phyloP scores from a whole-genome alignment of 2,797 vertebrate genomes.

The Acipenser transmontanus region DNA sequence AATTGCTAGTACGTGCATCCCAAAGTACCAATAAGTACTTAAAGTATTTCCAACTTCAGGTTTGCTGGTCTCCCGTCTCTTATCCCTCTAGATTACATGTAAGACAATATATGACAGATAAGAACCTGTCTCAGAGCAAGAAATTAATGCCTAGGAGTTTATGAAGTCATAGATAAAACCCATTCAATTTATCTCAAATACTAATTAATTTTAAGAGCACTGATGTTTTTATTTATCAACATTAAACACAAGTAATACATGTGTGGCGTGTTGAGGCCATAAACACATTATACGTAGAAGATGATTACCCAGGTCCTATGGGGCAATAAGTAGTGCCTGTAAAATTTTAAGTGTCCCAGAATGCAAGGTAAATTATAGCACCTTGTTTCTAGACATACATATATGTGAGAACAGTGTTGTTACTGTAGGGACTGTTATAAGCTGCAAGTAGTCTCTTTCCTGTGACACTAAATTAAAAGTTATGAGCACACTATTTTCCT shows the following conservation, averaged over 20 bases:
- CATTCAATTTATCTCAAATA: constrained; percentile 82
- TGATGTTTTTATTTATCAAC: constrained; percentile 97
- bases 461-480: neutral
- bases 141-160: constrained; percentile 76
- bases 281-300: constrained; percentile 82
- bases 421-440: neutral
- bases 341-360: constrained; percentile 95
- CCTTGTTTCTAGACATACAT: constrained; percentile 79
- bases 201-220: constrained; percentile 91
- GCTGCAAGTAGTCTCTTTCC: neutral
- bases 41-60: constrained; percentile 67
- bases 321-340: constrained; percentile 91
- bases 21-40: constrained; percentile 67
- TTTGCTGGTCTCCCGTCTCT: constrained; percentile 52
- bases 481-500: neutral
- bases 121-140: constrained; percentile 57
- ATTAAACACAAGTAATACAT: constrained; percentile 95
- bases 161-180: constrained; percentile 90
- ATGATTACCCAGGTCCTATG: constrained; percentile 77
- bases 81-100: constrained; percentile 60
- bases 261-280: constrained; percentile 77
- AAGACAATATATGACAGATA: constrained; percentile 70
- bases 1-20: constrained; percentile 58
- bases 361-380: constrained; percentile 87
- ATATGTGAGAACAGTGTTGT: constrained; percentile 42